Evolutionary conservation across 2,113 vertebrate genomes (phyloP).

Genomic region (Lepisosteus oculatus): DNA sequence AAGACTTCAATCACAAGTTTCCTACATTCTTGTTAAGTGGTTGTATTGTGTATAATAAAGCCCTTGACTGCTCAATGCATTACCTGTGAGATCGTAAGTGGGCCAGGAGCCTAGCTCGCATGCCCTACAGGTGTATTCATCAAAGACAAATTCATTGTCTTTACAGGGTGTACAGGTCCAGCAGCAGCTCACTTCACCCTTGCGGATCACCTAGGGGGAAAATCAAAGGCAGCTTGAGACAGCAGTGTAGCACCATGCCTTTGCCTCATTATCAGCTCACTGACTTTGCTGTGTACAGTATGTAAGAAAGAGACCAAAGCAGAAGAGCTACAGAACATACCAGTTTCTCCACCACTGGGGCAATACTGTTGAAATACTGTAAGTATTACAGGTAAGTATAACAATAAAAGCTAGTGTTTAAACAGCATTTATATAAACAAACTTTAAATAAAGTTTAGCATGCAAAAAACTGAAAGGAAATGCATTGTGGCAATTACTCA

Average conservation of each 20-base stretch:
- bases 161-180: slow-evolving; percentile 98
- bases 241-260: neutral
- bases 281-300: neutral
- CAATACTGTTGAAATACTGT: too few relatives aligned
- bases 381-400: too few relatives aligned
- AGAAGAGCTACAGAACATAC: neutral
- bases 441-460: too few relatives aligned
- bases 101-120: slow-evolving; percentile 95
- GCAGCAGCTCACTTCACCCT: slow-evolving; percentile 97
- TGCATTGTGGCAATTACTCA: too few relatives aligned
- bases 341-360: too few relatives aligned
- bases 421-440: too few relatives aligned
- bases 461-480: too few relatives aligned
- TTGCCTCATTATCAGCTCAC: too few relatives aligned
- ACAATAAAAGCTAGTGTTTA: too few relatives aligned
- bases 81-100: slow-evolving; percentile 86
- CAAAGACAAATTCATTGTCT: slow-evolving; percentile 92
- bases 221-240: neutral
- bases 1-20: too few relatives aligned
- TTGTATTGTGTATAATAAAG: neutral
- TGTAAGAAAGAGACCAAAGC: neutral
- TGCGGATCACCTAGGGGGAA: slow-evolving; percentile 85
- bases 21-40: neutral
- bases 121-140: slow-evolving; percentile 93
- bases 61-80: slow-evolving; percentile 7